phyloP scores from a whole-genome alignment of 2,113 vertebrate genomes.

The Acrocephalus arundinaceus region DNA sequence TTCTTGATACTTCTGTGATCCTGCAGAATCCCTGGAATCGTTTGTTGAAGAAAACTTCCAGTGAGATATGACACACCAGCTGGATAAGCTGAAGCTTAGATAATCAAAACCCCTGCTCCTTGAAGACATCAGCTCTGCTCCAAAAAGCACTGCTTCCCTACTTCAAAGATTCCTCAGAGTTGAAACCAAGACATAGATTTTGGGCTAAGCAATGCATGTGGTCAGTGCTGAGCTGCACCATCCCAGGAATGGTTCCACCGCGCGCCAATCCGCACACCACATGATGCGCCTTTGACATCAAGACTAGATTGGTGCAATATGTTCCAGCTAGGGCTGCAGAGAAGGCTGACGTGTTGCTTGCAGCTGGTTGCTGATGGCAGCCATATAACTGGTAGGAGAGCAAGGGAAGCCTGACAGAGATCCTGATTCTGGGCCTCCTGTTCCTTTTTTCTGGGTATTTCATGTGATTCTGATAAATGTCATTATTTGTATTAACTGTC shows the following conservation, averaged over 20 bases:
- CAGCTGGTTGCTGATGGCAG: neutral
- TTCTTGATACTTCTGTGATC: neutral
- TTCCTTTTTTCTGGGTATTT: neutral
- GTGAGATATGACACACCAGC: neutral
- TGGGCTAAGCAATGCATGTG: neutral
- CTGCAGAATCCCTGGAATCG: rapidly evolving
- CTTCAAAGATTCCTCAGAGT: neutral
- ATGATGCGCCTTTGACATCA: rapidly evolving
- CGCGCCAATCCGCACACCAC: rapidly evolving
- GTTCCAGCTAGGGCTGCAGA: neutral
- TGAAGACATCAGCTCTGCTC: neutral
- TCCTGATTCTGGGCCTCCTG: neutral
- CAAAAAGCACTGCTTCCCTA: neutral
- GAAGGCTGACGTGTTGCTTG: neutral
- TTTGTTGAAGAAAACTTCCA: neutral
- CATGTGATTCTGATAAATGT: neutral
- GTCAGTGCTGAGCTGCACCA: neutral
- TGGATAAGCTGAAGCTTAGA: neutral
- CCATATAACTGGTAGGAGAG: neutral
- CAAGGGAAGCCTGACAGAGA: neutral
- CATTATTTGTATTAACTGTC: neutral
- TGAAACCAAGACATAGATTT: neutral
- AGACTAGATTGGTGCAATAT: neutral
- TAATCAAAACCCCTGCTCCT: neutral
- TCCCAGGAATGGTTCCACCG: neutral